Base-by-base conservation (phyloP, 2,797 vertebrate species). In the Orientallactaga sibirica region DNA sequence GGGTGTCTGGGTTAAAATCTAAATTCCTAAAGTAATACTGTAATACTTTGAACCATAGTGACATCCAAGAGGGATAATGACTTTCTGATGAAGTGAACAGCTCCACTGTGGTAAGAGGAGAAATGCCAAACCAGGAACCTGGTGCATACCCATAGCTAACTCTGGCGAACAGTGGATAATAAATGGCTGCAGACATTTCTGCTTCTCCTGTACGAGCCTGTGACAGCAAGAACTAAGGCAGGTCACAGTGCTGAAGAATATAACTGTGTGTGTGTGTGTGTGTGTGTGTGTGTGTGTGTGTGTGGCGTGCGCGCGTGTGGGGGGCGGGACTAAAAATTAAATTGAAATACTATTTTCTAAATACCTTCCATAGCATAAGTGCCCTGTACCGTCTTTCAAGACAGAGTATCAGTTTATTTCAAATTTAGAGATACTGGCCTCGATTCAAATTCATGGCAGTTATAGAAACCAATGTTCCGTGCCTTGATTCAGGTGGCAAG, bases 381-480 rank as follows among this genome's bases (percentile, higher is more conserved):
- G 97, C 96, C 92, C 98, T 98, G 97, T 98, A 98, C 98, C 98
- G 92, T 97, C 97, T 97, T 98, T 98, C 97, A 98, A 98, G 98
- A 98, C 97, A 97, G 97, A 98, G 97, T 98, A 98, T 98, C 98
- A 98, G 98, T 98, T 98, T 98, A 98, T 98, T 98, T 98, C 98
- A 98, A 98, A 98, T 98, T 98, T 98, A 98, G 98, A 98, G 98
- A 98, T 98, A 98, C 98, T 98, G 98, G 98, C 98, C 98, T 98
- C 98, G 98, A 98, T 98, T 98, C 98, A 98, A 98, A 98, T 98
- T 98, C 98, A 98, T 98, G 98, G 98, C 98, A 98, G 98, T 98
- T 98, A 98, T 97, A 98, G 98, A 98, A 98, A 98, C 98, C 98
- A 98, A 98, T 98, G 98, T 98, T 98, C 98, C 98, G 98, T 98